Evolutionary conservation across 64 coral and sea anemone species (phyloP).

Genomic region (Orbicella faveolata): DNA sequence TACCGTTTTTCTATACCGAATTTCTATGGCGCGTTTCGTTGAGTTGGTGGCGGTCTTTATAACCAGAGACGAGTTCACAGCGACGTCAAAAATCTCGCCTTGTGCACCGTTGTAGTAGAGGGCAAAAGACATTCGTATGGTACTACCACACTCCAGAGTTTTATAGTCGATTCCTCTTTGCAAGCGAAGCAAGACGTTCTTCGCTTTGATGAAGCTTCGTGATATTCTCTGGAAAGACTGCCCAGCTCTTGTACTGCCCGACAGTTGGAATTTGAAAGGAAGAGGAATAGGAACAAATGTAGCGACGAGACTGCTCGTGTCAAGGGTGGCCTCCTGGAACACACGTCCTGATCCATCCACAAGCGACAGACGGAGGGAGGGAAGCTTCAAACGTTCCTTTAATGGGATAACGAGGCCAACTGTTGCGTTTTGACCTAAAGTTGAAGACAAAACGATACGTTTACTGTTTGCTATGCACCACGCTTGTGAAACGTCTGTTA

Average conservation of each 20-base stretch:
- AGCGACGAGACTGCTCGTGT: conserved; percentile 24
- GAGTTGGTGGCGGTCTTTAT: background rate
- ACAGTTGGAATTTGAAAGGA: conserved; percentile 62
- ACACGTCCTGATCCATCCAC: conserved; percentile 16
- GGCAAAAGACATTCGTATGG: conserved; percentile 20
- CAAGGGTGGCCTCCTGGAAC: conserved; percentile 9
- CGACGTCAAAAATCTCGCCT: background rate
- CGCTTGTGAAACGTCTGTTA: no score
- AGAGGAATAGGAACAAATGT: conserved; percentile 39
- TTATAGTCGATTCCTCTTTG: conserved; percentile 30
- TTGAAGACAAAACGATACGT: background rate
- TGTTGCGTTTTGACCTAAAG: conserved; percentile 50
- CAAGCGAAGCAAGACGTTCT: conserved; percentile 35
- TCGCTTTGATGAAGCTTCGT: conserved; percentile 46
- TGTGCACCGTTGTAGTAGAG: conserved; percentile 48
- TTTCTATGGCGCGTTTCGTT: background rate
- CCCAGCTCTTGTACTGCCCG: conserved; percentile 9
- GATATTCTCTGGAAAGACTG: conserved; percentile 52
- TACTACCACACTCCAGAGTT: conserved; percentile 5
- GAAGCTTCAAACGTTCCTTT: conserved; percentile 22
- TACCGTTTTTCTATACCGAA: background rate
- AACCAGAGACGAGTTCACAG: background rate
- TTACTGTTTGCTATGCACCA: background rate
- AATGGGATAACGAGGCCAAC: conserved; percentile 69
- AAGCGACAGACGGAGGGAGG: conserved; percentile 15